phyloP scores from a whole-genome alignment of 2,888 invertebrate species.

The Diachrysia chrysitis region DNA sequence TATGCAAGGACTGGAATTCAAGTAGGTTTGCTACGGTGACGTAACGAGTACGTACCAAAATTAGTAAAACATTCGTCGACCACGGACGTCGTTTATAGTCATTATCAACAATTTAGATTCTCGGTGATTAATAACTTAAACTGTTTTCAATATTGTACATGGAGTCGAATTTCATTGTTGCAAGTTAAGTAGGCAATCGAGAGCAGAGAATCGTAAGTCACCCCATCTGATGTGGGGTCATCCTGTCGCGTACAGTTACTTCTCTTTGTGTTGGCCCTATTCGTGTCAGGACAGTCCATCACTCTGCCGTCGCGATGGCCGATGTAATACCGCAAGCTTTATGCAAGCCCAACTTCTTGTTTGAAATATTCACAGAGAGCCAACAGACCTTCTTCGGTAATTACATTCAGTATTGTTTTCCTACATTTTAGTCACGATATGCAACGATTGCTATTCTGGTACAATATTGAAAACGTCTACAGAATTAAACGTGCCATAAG shows the following conservation, averaged over 20 bases:
- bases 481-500: constrained; percentile 5
- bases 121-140: constrained; percentile 74
- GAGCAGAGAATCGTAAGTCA: constrained; percentile 71
- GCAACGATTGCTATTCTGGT: constrained; percentile 15
- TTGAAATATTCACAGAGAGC: constrained; percentile 49
- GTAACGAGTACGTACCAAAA: constrained; percentile 79
- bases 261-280: constrained; percentile 79
- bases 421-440: constrained; percentile 34
- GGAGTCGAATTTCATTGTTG: constrained; percentile 60
- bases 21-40: constrained; percentile 78
- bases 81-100: constrained; percentile 79
- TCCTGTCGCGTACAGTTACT: constrained; percentile 83
- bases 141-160: constrained; percentile 65
- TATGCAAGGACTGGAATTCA: constrained; percentile 80
- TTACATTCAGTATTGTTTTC: constrained; percentile 45
- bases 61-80: constrained; percentile 83
- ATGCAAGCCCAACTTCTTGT: constrained; percentile 63
- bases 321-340: constrained; percentile 75
- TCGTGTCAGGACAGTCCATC: constrained; percentile 80
- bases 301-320: constrained; percentile 65
- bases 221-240: constrained; percentile 76
- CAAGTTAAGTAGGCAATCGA: constrained; percentile 63
- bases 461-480: constrained; percentile 24
- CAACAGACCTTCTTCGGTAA: constrained; percentile 50
- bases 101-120: constrained; percentile 82